phyloP scores from a whole-genome alignment of 1,140 invertebrate species.

The Macrostomum lignano region DNA sequence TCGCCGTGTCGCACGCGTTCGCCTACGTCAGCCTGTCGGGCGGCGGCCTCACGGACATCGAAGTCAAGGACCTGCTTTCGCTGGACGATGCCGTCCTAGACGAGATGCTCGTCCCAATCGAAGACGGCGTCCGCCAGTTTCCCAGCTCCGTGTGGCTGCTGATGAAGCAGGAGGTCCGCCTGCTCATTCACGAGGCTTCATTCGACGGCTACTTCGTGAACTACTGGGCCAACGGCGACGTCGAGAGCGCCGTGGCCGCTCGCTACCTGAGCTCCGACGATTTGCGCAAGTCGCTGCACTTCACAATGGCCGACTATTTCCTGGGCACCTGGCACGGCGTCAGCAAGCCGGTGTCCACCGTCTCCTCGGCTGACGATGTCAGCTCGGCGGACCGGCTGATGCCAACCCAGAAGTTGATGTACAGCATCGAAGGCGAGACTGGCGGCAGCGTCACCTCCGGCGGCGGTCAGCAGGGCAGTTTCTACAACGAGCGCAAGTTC shows the following conservation, averaged over 20 bases:
- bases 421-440: too few species aligned
- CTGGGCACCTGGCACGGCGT: constrained; percentile 18
- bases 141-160: neutral
- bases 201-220: constrained; percentile 14
- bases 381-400: neutral
- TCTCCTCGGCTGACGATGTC: too few species aligned
- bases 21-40: constrained; percentile 34
- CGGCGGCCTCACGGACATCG: constrained; percentile 19
- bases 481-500: constrained; percentile 18
- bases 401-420: neutral
- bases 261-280: constrained; percentile 11
- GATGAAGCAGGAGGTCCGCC: neutral
- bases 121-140: neutral
- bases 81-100: constrained; percentile 18
- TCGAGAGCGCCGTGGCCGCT: constrained; percentile 8
- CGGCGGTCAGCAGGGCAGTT: constrained; percentile 6
- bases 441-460: too few species aligned
- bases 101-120: constrained; percentile 9
- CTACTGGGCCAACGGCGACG: constrained; percentile 10
- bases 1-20: constrained; percentile 36
- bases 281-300: constrained; percentile 11
- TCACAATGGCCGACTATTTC: constrained; percentile 18
- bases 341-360: too few species aligned
- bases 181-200: constrained; percentile 11
- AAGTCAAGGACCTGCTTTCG: constrained; percentile 22